phyloP scores from a whole-genome alignment of 2,797 vertebrate genomes.

The Sandelia bainsii region DNA sequence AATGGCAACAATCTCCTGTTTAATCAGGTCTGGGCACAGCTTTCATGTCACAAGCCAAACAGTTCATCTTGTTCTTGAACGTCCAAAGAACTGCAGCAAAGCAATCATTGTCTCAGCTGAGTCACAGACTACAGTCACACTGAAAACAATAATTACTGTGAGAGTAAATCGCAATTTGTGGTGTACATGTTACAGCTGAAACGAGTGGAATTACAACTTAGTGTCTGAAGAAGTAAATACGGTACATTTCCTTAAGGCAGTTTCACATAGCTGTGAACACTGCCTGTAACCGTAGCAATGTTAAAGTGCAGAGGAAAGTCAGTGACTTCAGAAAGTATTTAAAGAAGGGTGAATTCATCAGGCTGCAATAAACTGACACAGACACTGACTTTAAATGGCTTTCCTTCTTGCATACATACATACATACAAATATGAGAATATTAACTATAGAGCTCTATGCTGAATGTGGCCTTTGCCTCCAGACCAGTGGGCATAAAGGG shows the following conservation, averaged over 20 bases:
- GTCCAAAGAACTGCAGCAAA: slow-evolving; percentile 33
- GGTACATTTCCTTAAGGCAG: slow-evolving; percentile 18
- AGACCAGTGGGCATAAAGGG: not conserved
- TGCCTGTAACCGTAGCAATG: slow-evolving; percentile 48
- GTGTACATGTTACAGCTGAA: slow-evolving; percentile 20
- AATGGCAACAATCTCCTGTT: slow-evolving; percentile 34
- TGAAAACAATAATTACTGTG: slow-evolving; percentile 68
- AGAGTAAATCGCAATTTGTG: slow-evolving; percentile 27
- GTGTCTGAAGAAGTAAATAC: slow-evolving; percentile 18
- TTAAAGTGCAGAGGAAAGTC: slow-evolving; percentile 29
- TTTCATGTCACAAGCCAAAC: slow-evolving; percentile 46
- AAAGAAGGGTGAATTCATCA: slow-evolving; percentile 11
- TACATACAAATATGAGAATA: not conserved
- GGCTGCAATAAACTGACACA: slow-evolving; percentile 16
- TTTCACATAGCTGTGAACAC: slow-evolving; percentile 22
- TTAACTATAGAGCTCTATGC: not conserved
- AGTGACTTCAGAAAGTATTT: slow-evolving; percentile 21
- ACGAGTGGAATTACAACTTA: slow-evolving; percentile 31
- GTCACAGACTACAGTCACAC: slow-evolving; percentile 49
- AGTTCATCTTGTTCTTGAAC: slow-evolving; percentile 37
- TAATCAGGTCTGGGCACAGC: slow-evolving; percentile 38
- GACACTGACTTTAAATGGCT: slow-evolving; percentile 4
- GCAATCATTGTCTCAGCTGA: slow-evolving; percentile 51
- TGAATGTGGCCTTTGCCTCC: not conserved
- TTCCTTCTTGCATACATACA: not conserved